These are phyloP conservation scores for Magallana ariakensis DNA, from an alignment of 1,140 invertebrate species.

Conservation along the genomic window DNA sequence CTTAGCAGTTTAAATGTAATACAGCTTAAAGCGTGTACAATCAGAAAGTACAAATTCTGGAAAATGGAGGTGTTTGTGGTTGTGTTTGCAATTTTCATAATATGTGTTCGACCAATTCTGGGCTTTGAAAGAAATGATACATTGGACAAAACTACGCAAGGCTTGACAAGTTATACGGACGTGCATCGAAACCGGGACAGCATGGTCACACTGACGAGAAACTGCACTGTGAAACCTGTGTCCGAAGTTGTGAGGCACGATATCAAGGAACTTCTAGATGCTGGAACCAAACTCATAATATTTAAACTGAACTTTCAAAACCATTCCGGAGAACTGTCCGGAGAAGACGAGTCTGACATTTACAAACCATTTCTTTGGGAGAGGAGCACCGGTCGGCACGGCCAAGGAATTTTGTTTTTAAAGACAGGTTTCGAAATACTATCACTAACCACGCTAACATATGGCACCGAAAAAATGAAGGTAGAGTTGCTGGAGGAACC, in stretches of 20 bases:
- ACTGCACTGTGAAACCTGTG: slow-evolving; percentile 3
- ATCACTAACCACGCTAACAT: slow-evolving; percentile 58
- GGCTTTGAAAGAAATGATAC: neutral
- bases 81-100: neutral
- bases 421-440: slow-evolving; percentile 66
- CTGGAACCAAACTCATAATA: slow-evolving; percentile 6
- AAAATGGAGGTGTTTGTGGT: neutral
- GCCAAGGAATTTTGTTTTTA: slow-evolving; percentile 64
- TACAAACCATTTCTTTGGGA: slow-evolving; percentile 48
- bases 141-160: neutral
- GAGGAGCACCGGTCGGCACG: slow-evolving; percentile 59
- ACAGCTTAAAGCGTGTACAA: neutral
- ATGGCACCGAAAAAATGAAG: slow-evolving; percentile 44
- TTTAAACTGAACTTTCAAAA: neutral
- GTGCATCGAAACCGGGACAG: too few relatives aligned
- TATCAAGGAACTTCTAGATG: slow-evolving; percentile 18
- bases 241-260: neutral
- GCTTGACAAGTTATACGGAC: neutral
- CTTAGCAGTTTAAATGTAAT: neutral
- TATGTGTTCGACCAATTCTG: neutral
- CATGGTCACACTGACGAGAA: neutral
- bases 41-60: neutral
- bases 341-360: neutral
- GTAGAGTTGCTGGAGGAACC: slow-evolving; percentile 43
- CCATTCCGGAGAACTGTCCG: neutral